Base-by-base conservation (phyloP, 2,113 vertebrate genomes). In the Patagioenas fasciata region DNA sequence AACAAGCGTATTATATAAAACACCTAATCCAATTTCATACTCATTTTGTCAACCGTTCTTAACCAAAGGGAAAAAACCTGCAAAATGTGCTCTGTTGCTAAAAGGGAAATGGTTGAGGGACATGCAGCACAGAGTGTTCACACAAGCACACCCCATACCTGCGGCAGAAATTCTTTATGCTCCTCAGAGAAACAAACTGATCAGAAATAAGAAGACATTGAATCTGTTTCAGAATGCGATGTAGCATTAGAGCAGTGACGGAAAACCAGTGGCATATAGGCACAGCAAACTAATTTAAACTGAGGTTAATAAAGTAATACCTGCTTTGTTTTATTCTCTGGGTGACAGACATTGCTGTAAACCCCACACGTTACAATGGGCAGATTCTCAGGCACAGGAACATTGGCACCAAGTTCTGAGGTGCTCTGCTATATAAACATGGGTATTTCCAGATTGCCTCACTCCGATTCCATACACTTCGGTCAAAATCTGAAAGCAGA, bases 161-260 rank as follows among this genome's bases (percentile, higher is more conserved):
- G 9, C 57, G 15, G 53, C 65, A 87, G 82, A 88, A 82, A 65
- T 67, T 75, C 62, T 42, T 81, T 81, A 26, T 1, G 23, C 65
- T 95, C 58, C 70, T 10, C 6, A 78, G 82, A 93, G 34, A 82
- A 93, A 77, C 38, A 86, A 89, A 62, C 56, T 47, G 21, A 25
- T 80, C 69, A 47, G 51, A 78, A 88, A 54, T 69, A 73, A 67
- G 34, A 54, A 15, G 67, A 71, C 48, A 42, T 2, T 14, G 32
- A 69, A 47, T 53, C 62, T 60, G 31, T 56, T 65, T 91, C 70
- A 47, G 73, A 89, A 36, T 5, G 36, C 38, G 89, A 11, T 25
- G 6, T 10, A 10, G 10, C 29, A 4, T 66, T 69, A 60, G 17
- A 77, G 34, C 34, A 26, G 18, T 2, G 40, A n/a, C 2, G 4